Base-by-base conservation (phyloP, 2,113 vertebrate genomes). In the Seriola aureovittata region DNA sequence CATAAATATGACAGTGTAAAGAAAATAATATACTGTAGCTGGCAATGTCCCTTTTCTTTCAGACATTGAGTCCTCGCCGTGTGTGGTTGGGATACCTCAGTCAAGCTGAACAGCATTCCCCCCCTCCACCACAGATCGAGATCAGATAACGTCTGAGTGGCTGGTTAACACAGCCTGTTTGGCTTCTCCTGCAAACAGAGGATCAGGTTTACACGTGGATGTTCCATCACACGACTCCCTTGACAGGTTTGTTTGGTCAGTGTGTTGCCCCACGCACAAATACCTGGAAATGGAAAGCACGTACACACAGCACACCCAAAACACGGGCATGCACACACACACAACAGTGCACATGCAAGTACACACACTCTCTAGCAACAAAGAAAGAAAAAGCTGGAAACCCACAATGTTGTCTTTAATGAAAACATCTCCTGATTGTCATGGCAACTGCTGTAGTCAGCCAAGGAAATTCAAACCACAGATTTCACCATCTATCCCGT, bases 131-230 rank as follows among this genome's bases (percentile, higher is more conserved):
- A 36, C 70, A 76, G 78, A 38, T 63, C 40, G 58, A 82, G 82
- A 92, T 90, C 93, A 84, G 93, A 91, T 93, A 93, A 80, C 82
- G 91, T 86, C 80, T 9, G 76, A 73, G 78, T n/a, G 63, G 71
- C 75, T 76, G 68, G 71, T 84, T 81, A 82, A 84, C 84, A 29
- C 83, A 83, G 88, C 71, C 82, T 86, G 83, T 85, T 91, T 91
- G 89, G 87, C 79, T 78, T 85, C 81, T 79, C 38, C 81, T 81
- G 71, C 86, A 86, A 91, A 91, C 91, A 92, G 87, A 84, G 77
- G 82, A 89, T 93, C 88, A 3, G 78, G 89, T 94, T 94, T 70
- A 84, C 81, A 66, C 73, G 78, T 67, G 60, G 67, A 81, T 58
- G 23, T n/a, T 68, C 48, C 25, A 62, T 86, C 83, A 67, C 75